Evolutionary conservation across 1,140 invertebrate genomes (phyloP), one percentile per base, ranked within the genome.

Genomic region (Drosophila parabipectinata): DNA sequence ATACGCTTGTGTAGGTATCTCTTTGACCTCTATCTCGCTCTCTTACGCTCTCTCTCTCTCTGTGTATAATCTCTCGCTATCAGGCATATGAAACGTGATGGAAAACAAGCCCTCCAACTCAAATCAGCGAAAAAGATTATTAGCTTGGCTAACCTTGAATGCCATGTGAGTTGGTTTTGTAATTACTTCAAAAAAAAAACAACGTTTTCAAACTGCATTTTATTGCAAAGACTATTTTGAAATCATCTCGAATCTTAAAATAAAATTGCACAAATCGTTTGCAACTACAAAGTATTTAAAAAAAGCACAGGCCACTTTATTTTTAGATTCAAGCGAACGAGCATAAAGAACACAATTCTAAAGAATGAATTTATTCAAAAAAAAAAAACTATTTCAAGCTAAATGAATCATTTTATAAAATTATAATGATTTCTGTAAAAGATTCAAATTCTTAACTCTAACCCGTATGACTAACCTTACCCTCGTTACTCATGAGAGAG

Each of bases 51-150:
- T 51, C 28, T 59, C 30, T 21, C 26, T 63, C 26, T 12, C 58
- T 10, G 18, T 32, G 18, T 32, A 26, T 10, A 18, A 48, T 30
- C 28, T 44, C 4, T 15, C 63, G 30, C 52, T 71, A 72, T 72
- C 68, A 72, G 68, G 48, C 67, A 51, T 30, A 72, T 53, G 66
- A 72, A 71, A 72, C 68, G 68, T 72, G 68, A 72, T 71, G 66
- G 54, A 44, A 54, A 71, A 39, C 48, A 60, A 72, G 55, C 66
- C 66, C 41, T 14, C 12, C 8, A 10, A 52, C 64, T 71, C 67
- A 60, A 72, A 72, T 71, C 66, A 47, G 63, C 57, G 47, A 37
- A 67, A 67, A 58, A 62, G 69, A 73, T 62, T 73, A 73, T 56
- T 73, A 63, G 73, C 69, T 73, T 44, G 71, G 57, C 50, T 56